phyloP scores from a whole-genome alignment of 1,140 invertebrate genomes.

The Drosophila ficusphila region DNA sequence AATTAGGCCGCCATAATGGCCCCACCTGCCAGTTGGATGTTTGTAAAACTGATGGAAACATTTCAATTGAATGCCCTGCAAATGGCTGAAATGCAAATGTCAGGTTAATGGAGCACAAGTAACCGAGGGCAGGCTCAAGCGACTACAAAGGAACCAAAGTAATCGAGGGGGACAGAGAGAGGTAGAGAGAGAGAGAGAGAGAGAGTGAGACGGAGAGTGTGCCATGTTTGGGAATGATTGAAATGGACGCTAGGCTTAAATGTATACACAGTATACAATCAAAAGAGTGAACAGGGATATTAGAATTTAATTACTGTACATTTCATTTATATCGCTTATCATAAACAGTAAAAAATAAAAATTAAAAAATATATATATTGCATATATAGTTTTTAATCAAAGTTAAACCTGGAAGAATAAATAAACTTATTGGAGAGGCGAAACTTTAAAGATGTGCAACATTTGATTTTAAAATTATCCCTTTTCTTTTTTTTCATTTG shows the following conservation, averaged over 20 bases:
- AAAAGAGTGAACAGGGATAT: slow-evolving; percentile 1
- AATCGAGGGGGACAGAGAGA: slow-evolving; percentile 26
- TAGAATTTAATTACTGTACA: background rate
- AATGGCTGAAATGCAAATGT: slow-evolving; percentile 56
- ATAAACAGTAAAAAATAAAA: too few species aligned
- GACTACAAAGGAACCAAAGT: slow-evolving; percentile 43
- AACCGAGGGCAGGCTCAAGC: slow-evolving; percentile 63
- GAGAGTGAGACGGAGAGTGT: slow-evolving; percentile 2
- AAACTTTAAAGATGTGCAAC: too few species aligned
- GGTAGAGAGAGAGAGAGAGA: background rate
- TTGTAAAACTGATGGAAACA: slow-evolving; percentile 51
- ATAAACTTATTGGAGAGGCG: too few species aligned
- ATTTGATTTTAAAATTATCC: background rate
- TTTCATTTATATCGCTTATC: too few species aligned
- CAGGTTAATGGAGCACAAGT: slow-evolving; percentile 75
- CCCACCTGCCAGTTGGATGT: slow-evolving; percentile 7
- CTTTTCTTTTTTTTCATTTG: background rate
- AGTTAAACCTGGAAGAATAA: too few species aligned
- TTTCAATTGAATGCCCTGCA: slow-evolving; percentile 63
- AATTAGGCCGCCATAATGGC: slow-evolving; percentile 25
- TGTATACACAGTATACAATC: slow-evolving; percentile 11
- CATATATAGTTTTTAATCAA: too few species aligned
- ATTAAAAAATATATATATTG: background rate
- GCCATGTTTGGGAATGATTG: slow-evolving; percentile 48
- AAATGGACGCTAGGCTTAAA: slow-evolving; percentile 42